Evolutionary conservation across 2,888 invertebrate species (phyloP), one percentile per base, ranked within the genome.

Genomic region (Leuctra nigra): DNA sequence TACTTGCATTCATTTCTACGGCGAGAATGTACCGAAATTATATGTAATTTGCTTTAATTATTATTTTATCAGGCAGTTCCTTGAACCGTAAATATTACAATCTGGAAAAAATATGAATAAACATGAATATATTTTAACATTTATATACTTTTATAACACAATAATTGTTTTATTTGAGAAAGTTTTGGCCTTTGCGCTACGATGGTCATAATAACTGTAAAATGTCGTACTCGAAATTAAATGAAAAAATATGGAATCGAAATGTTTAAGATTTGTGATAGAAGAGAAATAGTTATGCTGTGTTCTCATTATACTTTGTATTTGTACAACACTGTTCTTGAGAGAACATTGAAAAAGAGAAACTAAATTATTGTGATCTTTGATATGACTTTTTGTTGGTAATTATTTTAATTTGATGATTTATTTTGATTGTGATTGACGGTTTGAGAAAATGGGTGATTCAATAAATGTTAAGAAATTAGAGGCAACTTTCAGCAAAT

Each of bases 11-110:
- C 11, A 3, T 44, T 2, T 44, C 13, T 20, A 18, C 41, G 11
- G 16, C 13, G 14, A 36, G 36, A 36, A 41, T 41, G 14, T 16
- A 20, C 3, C 20, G 11, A 20, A 22, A 35, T 50, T 4, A 50
- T 18, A 20, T 50, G 50, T 50, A 50, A 50, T 50, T 50, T 50
- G 16, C 33, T 33, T 50, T 50, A 35, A 50, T 50, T 33, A 50
- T 22, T 35, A 50, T 35, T 33, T 50, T 50, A 50, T 50, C 50
- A 33, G 35, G 14, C 50, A 50, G 33, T 50, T 50, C 35, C 22
- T 50, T 18, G 33, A 20, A 33, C 50, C 33, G 50, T 50, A 20
- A 50, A 13, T n/a, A n/a, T n/a, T n/a, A n/a, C n/a, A n/a, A n/a
- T n/a, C n/a, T n/a, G n/a, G n/a, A 33, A 35, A 20, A 35, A 18